A percentile compares a stretch with the other conserved stretches of the same genome.
Conservation (phyloP, 2,888 invertebrate genomes). For the Epinotia bilunana region DNA sequence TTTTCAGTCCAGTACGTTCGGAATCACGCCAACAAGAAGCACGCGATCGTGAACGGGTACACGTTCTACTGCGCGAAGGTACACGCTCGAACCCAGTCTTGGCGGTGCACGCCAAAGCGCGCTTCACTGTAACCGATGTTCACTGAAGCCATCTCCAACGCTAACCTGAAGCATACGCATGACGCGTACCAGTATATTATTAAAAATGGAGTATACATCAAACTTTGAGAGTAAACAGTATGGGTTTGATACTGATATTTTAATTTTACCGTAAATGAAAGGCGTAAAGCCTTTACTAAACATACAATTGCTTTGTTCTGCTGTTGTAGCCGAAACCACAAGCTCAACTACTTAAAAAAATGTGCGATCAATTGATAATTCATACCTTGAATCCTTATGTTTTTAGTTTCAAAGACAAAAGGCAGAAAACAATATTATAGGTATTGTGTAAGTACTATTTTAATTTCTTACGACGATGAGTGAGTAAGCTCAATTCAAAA, state of each 20-base stretch:
- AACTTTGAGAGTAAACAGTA: not conserved
- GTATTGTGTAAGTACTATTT: no score
- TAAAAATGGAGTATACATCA: slow-evolving; percentile 8
- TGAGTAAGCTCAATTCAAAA: not conserved
- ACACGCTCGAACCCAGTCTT: slow-evolving; percentile 8
- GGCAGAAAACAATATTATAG: no score
- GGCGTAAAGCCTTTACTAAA: no score
- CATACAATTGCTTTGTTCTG: no score
- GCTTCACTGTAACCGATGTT: slow-evolving; percentile 61
- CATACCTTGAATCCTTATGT: no score
- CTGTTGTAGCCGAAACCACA: no score
- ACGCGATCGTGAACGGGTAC: slow-evolving; percentile 23
- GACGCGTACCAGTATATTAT: not conserved
- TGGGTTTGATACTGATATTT: not conserved
- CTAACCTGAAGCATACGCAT: slow-evolving; percentile 45
- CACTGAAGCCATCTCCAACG: slow-evolving; percentile 48
- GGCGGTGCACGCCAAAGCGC: slow-evolving; percentile 62
- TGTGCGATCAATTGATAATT: no score
- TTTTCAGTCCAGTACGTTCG: slow-evolving; percentile 5
- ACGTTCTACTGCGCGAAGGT: slow-evolving; percentile 45
- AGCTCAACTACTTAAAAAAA: no score
- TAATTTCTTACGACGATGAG: no score
- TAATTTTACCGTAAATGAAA: not conserved
- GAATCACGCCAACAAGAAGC: not conserved
- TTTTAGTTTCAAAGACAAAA: no score